These are phyloP conservation scores for Argentina silus DNA, from an alignment of 2,797 vertebrate species.

Conservation along the genomic window DNA sequence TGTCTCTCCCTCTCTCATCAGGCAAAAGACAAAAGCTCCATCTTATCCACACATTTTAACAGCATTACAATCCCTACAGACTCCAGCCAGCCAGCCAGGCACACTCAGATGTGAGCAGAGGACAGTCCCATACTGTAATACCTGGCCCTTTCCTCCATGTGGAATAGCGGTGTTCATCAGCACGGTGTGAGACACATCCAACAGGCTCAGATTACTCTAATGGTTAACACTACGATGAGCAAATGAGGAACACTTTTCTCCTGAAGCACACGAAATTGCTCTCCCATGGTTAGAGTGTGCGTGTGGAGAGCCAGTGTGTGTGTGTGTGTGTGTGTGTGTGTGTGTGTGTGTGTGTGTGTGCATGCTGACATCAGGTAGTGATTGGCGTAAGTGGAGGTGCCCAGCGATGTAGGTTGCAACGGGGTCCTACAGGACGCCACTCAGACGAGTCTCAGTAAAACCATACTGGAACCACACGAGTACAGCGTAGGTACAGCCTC, in stretches of 20 bases:
- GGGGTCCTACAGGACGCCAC: too few species aligned
- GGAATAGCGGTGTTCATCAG: not conserved
- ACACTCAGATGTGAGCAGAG: not conserved
- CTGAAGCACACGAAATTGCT: not conserved
- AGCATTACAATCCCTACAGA: not conserved
- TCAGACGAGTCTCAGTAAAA: too few species aligned
- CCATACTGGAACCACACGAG: too few species aligned
- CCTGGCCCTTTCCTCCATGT: not conserved
- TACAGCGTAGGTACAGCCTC: too few species aligned
- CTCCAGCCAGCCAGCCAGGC: not conserved
- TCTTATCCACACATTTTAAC: not conserved
- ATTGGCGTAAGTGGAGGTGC: too few species aligned
- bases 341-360: not conserved
- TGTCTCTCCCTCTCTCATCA: not conserved
- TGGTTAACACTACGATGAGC: not conserved
- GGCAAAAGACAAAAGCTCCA: too few species aligned
- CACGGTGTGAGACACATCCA: not conserved
- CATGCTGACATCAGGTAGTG: too few species aligned
- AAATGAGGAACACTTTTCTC: not conserved
- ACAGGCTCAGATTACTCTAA: not conserved
- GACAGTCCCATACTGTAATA: not conserved
- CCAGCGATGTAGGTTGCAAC: too few species aligned
- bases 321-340: too few species aligned
- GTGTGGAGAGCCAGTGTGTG: too few species aligned
- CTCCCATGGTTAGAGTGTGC: not conserved